Base-by-base conservation (phyloP, 2,888 invertebrate species). In the Temnothorax ravouxi region DNA sequence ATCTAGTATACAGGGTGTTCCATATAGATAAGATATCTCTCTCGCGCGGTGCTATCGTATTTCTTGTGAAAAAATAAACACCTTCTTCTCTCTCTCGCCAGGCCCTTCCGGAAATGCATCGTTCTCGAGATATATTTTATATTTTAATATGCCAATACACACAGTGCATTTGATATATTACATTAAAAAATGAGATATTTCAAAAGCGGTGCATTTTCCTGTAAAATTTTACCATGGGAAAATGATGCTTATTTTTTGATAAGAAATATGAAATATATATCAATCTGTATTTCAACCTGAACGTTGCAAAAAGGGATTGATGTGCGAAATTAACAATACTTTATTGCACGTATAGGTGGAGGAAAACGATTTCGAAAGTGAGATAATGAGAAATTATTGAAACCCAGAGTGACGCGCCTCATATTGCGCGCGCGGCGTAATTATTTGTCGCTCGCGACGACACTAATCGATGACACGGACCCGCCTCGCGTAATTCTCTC, bases 391-490 rank as follows among this genome's bases (percentile, higher is more conserved):
- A 71, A 71, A 79, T 79, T 71, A 71, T 21, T 47, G 38, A 50
- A 47, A 71, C 0, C 15, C 59, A 13, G 13, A 25, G 38, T 13
- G 34, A 59, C 18, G 13, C 47, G 59, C 21, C 25, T 25, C 21
- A 47, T 34, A 59, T 69, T 34, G 54, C 54, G n/a, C 54, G n/a
- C 59, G 25, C 47, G 47, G 6, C 29, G 34, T 47, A 38, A 71
- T 79, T 79, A 79, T 79, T 79, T 79, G 71, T 71, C 59, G 59
- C 71, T 79, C 38, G 29, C n/a, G 15, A n/a, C 59, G 71, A 71
- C 71, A 38, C 38, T 79, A 79, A 79, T 79, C 79, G 79, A 79
- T 79, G 59, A 71, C n/a, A 59, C 79, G 52, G 38, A 61, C 59
- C 47, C 34, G 15, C 59, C 38, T 38, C 47, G 52, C 21, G 66